Percentiles rank a stretch among this genome's conserved stretches.
These are phyloP conservation scores for Polydrusus cervinus DNA, from an alignment of 2,888 invertebrate species.

Conservation along the genomic window DNA sequence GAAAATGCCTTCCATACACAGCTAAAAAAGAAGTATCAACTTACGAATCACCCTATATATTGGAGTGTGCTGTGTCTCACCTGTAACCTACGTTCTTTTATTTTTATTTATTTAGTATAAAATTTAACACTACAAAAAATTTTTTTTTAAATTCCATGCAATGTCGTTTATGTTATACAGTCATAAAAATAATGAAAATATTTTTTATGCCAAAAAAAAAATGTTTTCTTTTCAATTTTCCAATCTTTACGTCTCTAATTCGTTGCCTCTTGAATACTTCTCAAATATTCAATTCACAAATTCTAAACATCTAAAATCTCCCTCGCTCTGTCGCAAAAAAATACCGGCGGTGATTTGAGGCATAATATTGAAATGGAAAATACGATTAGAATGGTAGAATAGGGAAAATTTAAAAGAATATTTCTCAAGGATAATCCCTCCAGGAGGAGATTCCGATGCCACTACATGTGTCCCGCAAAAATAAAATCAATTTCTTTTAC, in stretches of 20 bases:
- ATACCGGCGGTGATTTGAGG: conserved; percentile 22
- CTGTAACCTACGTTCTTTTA: too few relatives aligned
- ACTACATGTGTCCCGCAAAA: conserved; percentile 27
- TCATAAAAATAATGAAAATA: neutral
- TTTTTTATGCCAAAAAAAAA: neutral
- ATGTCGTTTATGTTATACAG: too few relatives aligned
- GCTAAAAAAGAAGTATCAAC: too few relatives aligned
- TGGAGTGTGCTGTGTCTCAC: too few relatives aligned
- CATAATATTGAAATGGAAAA: conserved; percentile 30
- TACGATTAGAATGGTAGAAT: conserved; percentile 30
- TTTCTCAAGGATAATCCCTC: conserved; percentile 20
- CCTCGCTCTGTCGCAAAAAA: neutral
- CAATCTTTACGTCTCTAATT: conserved; percentile 17
- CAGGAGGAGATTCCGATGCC: conserved; percentile 19
- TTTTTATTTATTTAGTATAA: too few relatives aligned
- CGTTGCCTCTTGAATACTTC: conserved; percentile 15
- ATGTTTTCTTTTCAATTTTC: conserved; percentile 4
- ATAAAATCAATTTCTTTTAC: conserved; percentile 28
- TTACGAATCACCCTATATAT: too few relatives aligned
- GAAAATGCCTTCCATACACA: too few relatives aligned
- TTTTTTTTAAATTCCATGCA: neutral
- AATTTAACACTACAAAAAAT: neutral
- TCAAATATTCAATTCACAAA: conserved; percentile 23
- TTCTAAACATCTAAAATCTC: conserved; percentile 22
- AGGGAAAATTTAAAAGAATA: conserved; percentile 28